Base-by-base conservation (phyloP, 2,113 vertebrate species). In the Lathamus discolor region DNA sequence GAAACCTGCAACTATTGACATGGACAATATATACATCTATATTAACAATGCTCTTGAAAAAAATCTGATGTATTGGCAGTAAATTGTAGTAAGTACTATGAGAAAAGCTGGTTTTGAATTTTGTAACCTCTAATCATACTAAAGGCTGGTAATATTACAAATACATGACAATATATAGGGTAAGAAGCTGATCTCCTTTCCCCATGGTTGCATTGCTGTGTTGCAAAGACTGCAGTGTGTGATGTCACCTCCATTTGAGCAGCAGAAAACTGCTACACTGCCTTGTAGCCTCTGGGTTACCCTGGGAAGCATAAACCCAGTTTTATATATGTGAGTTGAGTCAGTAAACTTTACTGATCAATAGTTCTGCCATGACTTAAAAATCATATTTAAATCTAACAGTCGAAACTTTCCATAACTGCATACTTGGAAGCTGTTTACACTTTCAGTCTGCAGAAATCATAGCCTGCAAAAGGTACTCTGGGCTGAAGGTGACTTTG, bases 281-380 rank as follows among this genome's bases (percentile, higher is more conserved):
- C 51, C 72, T 79, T 63, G 3, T 17, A 39, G 7, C 2, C 7
- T 67, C 25, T 87, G 51, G 28, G 27, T 16, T 78, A 49, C 5
- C 1, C 6, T 17, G 3, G 20, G 13, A 83, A 55, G 46, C 2
- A 0, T 4, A 80, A 83, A 29, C 8, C 0, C 5, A 68, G 2
- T 18, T 78, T 87, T 66, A 76, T 76, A 48, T 54, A 64, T 13
- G 11, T 69, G 33, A 72, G 4, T 8, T 33, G 9, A 3, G 12
- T 90, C 29, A 51, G 43, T 52, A 43, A 83, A 78, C 3, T 69
- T 84, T 49, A 49, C 14, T 31, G 10, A 52, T 67, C 59, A 57
- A 37, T 70, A 9, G 6, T 72, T 44, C 28, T 85, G 8, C 11
- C 20, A 13, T n/a, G 66, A 20, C 5, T 66, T 8, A 44, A 72